A percentile compares a stretch with the other conserved stretches of the same genome.
phyloP scores from a whole-genome alignment of 2,888 invertebrate genomes.

The Lasioglossum morio region DNA sequence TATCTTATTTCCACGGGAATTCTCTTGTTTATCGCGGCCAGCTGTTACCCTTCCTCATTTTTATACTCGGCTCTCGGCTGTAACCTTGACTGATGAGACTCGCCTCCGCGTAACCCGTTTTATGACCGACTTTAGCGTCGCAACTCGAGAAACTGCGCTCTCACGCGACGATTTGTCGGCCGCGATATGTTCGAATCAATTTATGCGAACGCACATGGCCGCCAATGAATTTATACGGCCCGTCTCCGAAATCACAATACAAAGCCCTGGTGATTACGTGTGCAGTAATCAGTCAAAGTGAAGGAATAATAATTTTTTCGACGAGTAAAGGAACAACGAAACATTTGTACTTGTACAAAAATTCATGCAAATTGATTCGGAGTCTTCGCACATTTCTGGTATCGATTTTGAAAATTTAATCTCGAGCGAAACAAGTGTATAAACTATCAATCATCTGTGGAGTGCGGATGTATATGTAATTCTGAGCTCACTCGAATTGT shows the following conservation, averaged over 20 bases:
- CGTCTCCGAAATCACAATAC: neutral
- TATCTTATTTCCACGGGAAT: neutral
- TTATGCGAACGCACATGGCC: neutral
- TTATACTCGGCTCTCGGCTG: neutral
- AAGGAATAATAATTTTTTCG: neutral
- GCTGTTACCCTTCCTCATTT: neutral
- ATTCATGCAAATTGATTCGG: too few species aligned
- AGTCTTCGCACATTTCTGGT: too few species aligned
- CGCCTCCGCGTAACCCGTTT: neutral
- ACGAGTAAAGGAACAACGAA: neutral
- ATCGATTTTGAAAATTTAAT: too few species aligned
- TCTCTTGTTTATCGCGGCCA: neutral
- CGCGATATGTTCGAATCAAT: neutral
- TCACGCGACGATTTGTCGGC: neutral
- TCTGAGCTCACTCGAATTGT: too few species aligned
- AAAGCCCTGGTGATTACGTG: too few species aligned
- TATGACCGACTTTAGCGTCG: neutral
- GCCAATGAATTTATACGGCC: neutral
- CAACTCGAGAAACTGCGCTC: neutral
- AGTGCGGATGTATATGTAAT: too few species aligned
- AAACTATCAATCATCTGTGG: too few species aligned
- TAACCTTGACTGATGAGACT: conserved; percentile 3
- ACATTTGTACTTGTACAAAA: too few species aligned
- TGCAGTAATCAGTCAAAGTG: neutral
- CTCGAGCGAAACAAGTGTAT: too few species aligned